These are phyloP conservation scores for Pedionomus torquatus DNA, from an alignment of 2,113 vertebrate species.

Conservation along the genomic window DNA sequence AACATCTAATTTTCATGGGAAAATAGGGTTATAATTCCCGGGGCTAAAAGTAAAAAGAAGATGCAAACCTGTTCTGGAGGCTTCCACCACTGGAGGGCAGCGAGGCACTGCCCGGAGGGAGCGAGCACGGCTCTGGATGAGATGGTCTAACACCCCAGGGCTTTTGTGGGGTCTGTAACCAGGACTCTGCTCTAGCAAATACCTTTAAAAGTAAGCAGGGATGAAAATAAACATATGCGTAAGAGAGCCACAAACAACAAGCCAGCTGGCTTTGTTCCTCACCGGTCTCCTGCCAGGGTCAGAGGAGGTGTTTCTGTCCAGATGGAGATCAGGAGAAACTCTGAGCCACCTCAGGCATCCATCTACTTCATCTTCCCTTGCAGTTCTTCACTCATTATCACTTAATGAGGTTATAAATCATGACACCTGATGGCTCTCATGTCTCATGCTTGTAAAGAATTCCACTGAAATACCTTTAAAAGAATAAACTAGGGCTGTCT, in stretches of 20 bases:
- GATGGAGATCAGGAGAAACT: no score
- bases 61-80: not conserved
- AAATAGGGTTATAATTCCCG: not conserved
- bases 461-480: not conserved
- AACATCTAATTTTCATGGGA: not conserved
- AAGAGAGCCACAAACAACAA: not conserved
- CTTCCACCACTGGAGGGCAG: constrained; percentile 49
- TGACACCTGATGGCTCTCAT: not conserved
- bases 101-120: not conserved
- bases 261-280: not conserved
- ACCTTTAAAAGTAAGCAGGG: not conserved
- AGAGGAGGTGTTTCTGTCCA: not conserved
- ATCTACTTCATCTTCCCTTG: not conserved
- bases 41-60: not conserved
- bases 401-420: not conserved
- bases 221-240: rapidly evolving
- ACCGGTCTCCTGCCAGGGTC: not conserved
- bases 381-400: not conserved
- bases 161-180: rapidly evolving
- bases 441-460: not conserved
- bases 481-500: not conserved
- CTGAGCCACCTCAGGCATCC: not conserved
- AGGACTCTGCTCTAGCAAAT: not conserved
- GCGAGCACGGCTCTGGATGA: rapidly evolving
- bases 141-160: rapidly evolving